Percentiles rank a stretch among this genome's conserved stretches.
Conservation (phyloP, 2,113 vertebrate species). For the Empidonax traillii region DNA sequence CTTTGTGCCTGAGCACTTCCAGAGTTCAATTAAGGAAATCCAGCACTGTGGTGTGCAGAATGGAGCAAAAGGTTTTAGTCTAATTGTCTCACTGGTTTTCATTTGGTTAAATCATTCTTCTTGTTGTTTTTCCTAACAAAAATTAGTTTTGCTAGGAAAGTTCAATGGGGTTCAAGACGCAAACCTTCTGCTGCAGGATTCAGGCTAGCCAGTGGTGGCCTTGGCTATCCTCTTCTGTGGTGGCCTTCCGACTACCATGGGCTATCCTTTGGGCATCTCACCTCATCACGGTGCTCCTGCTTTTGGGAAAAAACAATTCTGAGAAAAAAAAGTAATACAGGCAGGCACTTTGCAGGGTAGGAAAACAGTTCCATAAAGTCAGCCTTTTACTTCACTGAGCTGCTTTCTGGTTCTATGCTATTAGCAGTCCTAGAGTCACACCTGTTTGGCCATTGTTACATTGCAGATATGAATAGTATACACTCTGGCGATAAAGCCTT, state of each 20-base stretch:
- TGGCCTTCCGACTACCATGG: neutral
- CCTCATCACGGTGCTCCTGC: neutral
- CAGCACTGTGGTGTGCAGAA: neutral
- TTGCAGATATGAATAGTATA: neutral
- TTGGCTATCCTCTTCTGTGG: neutral
- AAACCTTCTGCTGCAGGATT: neutral
- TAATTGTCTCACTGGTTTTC: neutral
- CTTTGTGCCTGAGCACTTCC: neutral
- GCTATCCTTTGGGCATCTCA: neutral
- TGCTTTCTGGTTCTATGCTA: neutral
- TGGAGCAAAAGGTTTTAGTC: neutral
- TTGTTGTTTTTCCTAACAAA: neutral
- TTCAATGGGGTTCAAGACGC: neutral
- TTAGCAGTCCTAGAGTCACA: neutral
- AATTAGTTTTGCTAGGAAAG: neutral
- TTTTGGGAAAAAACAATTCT: neutral
- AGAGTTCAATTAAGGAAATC: neutral
- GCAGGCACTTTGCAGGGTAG: neutral
- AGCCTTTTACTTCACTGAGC: neutral
- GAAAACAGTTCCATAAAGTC: neutral
- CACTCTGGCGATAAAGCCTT: neutral
- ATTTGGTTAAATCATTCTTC: neutral
- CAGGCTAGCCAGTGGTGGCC: neutral
- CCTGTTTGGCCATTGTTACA: neutral
- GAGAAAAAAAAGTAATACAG: neutral